Percentiles rank a stretch among this genome's conserved stretches.
phyloP scores from a whole-genome alignment of 2,113 vertebrate genomes.

The Colaptes auratus region DNA sequence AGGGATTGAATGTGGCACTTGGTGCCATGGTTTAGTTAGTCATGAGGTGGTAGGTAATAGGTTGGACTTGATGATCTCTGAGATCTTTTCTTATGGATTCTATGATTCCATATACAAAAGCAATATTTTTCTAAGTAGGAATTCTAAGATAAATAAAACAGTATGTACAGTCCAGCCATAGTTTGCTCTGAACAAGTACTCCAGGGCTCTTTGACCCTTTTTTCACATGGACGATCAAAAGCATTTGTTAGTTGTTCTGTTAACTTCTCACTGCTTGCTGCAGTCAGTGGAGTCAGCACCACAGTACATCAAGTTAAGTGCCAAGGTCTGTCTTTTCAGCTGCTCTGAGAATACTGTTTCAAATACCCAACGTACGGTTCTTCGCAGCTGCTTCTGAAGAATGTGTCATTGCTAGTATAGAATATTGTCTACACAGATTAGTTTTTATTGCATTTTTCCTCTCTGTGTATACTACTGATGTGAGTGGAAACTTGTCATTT shows the following conservation, averaged over 20 bases:
- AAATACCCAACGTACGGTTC: neutral
- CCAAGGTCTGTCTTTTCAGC: neutral
- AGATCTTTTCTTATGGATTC: too few relatives aligned
- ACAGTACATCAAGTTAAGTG: neutral
- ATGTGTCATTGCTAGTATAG: neutral
- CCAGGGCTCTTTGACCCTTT: neutral
- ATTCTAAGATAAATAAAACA: neutral
- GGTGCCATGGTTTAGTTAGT: too few relatives aligned
- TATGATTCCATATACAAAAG: neutral
- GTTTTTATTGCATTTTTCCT: rapidly evolving
- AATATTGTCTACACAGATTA: neutral
- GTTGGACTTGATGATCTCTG: too few relatives aligned
- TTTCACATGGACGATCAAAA: neutral
- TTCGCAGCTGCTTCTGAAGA: neutral
- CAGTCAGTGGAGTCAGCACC: neutral
- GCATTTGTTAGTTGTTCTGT: neutral
- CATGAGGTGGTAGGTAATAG: too few relatives aligned
- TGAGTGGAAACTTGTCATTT: neutral
- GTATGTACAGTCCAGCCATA: neutral
- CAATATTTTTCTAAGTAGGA: neutral
- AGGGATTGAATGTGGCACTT: too few relatives aligned
- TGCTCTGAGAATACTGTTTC: neutral
- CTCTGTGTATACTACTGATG: neutral
- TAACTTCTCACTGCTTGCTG: neutral
- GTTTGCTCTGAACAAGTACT: neutral